A percentile compares a stretch with the other conserved stretches of the same genome.
Conservation (phyloP, 2,888 invertebrate species). For the Carabus problematicus region DNA sequence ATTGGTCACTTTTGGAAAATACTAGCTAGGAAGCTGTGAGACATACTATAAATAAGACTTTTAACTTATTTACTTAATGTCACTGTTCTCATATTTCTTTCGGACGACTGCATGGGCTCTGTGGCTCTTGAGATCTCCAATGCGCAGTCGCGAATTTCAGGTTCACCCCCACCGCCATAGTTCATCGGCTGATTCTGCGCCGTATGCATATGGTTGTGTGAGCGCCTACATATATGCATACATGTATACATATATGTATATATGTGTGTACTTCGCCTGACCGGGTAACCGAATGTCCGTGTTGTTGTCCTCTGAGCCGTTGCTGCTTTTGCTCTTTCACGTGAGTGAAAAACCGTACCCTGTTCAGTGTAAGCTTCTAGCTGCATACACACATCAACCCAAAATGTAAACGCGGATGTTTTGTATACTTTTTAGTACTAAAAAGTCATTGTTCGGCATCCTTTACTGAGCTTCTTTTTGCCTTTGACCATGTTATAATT, state of each 20-base stretch:
- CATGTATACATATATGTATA: background rate
- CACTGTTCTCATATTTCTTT: background rate
- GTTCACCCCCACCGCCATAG: background rate
- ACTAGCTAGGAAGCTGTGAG: no score
- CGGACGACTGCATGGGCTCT: background rate
- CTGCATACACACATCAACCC: background rate
- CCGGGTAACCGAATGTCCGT: conserved; percentile 13
- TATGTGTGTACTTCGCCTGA: conserved; percentile 8
- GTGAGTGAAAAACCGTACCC: conserved; percentile 20
- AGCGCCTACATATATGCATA: no score
- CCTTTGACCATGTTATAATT: no score
- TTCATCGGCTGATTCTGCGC: background rate
- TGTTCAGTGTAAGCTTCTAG: background rate
- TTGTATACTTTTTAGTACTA: no score
- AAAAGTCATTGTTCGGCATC: no score
- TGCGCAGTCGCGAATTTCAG: background rate
- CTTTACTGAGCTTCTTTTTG: no score
- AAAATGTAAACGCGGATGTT: no score
- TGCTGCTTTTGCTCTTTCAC: conserved; percentile 18
- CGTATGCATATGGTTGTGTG: background rate
- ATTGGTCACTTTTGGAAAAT: no score
- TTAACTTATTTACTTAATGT: no score
- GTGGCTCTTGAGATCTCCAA: background rate
- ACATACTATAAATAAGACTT: no score
- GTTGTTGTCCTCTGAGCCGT: conserved; percentile 18